Evolutionary conservation across 2,113 vertebrate genomes (phyloP).

Genomic region (Megaceryle torquata): DNA sequence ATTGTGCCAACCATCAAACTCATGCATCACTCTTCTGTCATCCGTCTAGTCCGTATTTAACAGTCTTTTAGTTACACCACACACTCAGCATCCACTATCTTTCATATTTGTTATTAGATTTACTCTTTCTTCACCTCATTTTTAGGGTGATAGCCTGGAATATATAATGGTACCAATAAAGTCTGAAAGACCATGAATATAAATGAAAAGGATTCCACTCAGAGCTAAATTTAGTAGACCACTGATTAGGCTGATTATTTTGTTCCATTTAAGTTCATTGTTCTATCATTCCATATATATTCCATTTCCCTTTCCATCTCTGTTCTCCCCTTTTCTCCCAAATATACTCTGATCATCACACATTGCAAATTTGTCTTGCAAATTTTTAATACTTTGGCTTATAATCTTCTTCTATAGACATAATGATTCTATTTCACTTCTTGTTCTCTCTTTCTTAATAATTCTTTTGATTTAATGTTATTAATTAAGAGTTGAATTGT

Average conservation of each 20-base stretch:
- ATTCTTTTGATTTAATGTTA: background rate
- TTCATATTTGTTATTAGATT: background rate
- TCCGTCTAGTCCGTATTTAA: background rate
- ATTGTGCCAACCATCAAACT: background rate
- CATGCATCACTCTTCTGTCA: background rate
- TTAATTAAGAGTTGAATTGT: constrained; percentile 23
- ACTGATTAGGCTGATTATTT: constrained; percentile 21
- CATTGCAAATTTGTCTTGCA: constrained; percentile 2
- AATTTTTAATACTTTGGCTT: constrained; percentile 8
- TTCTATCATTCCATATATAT: constrained; percentile 40
- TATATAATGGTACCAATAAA: background rate
- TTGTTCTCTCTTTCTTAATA: background rate
- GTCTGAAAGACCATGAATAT: background rate
- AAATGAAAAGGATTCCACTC: background rate
- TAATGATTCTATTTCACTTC: constrained; percentile 43
- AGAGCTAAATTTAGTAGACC: constrained; percentile 47
- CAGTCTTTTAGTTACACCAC: background rate
- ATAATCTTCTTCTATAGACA: constrained; percentile 10
- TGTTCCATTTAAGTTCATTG: constrained; percentile 32
- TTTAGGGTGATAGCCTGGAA: background rate
- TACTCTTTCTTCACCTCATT: background rate
- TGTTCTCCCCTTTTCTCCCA: background rate
- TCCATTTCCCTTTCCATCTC: constrained; percentile 10
- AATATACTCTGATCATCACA: background rate
- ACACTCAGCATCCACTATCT: background rate